phyloP scores from a whole-genome alignment of 2,113 vertebrate genomes.

The Amphiprion ocellaris region DNA sequence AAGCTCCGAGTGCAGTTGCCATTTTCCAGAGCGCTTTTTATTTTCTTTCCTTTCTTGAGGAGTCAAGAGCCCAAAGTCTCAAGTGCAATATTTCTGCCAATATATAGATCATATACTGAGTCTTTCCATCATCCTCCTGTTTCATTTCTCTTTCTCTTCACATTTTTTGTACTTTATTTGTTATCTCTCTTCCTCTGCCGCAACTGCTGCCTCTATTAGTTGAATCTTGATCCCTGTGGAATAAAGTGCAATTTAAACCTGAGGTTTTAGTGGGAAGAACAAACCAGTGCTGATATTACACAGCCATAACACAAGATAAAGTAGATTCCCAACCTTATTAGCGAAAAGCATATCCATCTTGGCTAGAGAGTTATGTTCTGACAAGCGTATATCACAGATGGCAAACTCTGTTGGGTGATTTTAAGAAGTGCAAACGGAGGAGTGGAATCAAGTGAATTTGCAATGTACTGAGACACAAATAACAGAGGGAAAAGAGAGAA shows the following conservation, averaged over 20 bases:
- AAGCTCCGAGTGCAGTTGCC: conserved; percentile 46
- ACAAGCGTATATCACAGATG: conserved; percentile 53
- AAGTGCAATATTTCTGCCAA: conserved; percentile 49
- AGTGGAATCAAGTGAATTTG: conserved; percentile 34
- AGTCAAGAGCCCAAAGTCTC: conserved; percentile 44
- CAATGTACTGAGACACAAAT: conserved; percentile 16
- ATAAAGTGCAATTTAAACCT: conserved; percentile 31
- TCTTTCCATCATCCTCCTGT: conserved; percentile 20
- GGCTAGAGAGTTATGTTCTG: conserved; percentile 27
- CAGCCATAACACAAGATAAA: conserved; percentile 32
- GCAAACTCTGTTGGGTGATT: conserved; percentile 38
- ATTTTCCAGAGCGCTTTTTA: conserved; percentile 63
- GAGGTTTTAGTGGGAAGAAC: conserved; percentile 27
- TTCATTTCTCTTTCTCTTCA: conserved; percentile 27
- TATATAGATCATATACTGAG: conserved; percentile 42
- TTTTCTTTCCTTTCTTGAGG: conserved; percentile 54
- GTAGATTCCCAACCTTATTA: conserved; percentile 43
- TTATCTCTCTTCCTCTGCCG: conserved; percentile 12
- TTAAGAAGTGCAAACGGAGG: conserved; percentile 21
- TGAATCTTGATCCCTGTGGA: conserved; percentile 10
- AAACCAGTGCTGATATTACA: conserved; percentile 16
- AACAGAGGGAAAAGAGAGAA: conserved; percentile 7
- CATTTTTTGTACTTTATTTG: not conserved
- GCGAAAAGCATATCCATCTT: conserved; percentile 41
- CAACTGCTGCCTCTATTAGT: conserved; percentile 15